Conservation (phyloP, 2,113 vertebrate species). For the Hemiscyllium ocellatum region DNA sequence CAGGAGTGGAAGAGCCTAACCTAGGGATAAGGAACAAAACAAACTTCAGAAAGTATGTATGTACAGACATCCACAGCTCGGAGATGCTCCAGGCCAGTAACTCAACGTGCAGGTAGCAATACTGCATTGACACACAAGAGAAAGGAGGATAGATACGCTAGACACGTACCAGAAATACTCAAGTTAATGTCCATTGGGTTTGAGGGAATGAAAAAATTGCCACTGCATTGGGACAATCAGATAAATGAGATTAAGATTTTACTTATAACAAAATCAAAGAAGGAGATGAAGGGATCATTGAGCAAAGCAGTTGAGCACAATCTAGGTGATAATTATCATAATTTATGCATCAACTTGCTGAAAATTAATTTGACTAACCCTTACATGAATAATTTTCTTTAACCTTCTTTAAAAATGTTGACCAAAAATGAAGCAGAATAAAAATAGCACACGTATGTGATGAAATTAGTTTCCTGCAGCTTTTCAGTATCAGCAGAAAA, state of each 20-base stretch:
- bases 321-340: neutral
- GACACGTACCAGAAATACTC: neutral
- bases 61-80: too few species aligned
- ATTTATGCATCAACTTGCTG: neutral
- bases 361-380: neutral
- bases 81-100: too few species aligned
- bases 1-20: too few species aligned
- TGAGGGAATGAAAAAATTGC: neutral
- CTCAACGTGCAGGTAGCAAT: too few species aligned
- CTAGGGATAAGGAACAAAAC: too few species aligned
- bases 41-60: too few species aligned
- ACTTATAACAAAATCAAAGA: neutral
- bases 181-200: neutral
- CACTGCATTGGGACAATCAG: neutral
- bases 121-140: too few species aligned
- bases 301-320: neutral
- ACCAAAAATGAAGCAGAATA: neutral
- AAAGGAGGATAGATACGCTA: too few species aligned
- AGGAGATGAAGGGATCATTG: neutral
- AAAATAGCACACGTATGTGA: neutral
- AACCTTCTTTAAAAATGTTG: neutral
- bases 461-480: slow-evolving; percentile 2
- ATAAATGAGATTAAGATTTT: neutral
- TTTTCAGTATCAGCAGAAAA: neutral
- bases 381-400: neutral